Conservation (phyloP, 2,113 vertebrate genomes). For the Melanerpes aurifrons region DNA sequence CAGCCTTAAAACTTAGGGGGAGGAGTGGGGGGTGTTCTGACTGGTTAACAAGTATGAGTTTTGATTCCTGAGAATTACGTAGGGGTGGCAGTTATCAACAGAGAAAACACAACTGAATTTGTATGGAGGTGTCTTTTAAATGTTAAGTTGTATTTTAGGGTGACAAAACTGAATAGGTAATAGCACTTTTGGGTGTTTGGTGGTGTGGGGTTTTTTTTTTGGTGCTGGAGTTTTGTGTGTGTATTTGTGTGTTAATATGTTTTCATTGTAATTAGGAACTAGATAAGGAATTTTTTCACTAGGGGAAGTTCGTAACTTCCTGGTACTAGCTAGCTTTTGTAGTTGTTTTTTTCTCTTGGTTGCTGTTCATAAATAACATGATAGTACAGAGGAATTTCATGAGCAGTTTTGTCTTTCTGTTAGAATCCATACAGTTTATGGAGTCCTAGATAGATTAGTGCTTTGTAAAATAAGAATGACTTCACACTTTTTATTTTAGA, state of each 20-base stretch:
- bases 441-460: not conserved
- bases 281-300: constrained; percentile 46
- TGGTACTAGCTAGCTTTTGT: constrained; percentile 50
- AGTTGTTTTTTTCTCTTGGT: not conserved
- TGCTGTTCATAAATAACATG: constrained; percentile 13
- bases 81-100: not conserved
- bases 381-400: constrained; percentile 47
- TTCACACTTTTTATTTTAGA: not conserved
- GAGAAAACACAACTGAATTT: not conserved
- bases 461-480: not conserved
- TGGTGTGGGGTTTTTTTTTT: no score
- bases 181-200: no score
- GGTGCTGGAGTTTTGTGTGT: not conserved
- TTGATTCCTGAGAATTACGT: not conserved
- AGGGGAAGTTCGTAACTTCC: constrained; percentile 68
- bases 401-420: not conserved
- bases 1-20: not conserved
- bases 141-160: not conserved
- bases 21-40: no score
- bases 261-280: constrained; percentile 53
- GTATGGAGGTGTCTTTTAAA: not conserved
- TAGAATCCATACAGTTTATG: not conserved
- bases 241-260: not conserved
- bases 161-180: not conserved
- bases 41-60: not conserved